phyloP scores from a whole-genome alignment of 1,140 invertebrate species.

The Leptopilina boulardi region DNA sequence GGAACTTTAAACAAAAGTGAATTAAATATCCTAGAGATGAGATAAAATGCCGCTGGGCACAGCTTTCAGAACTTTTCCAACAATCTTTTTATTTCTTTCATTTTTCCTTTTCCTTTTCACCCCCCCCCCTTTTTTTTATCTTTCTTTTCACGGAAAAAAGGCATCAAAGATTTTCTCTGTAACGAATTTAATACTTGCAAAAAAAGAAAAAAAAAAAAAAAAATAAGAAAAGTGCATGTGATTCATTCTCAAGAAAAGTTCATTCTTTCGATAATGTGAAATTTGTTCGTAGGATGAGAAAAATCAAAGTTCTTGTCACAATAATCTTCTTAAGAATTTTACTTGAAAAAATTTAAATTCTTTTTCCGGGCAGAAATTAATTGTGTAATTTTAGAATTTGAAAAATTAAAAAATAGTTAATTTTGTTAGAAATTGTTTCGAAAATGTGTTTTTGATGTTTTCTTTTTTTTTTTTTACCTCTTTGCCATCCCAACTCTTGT shows the following conservation, averaged over 20 bases:
- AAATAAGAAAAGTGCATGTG: background rate
- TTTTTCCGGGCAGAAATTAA: too few species aligned
- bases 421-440: too few species aligned
- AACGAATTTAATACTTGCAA: background rate
- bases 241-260: background rate
- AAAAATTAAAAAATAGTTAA: too few species aligned
- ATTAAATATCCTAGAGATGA: slow-evolving; percentile 20
- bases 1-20: slow-evolving; percentile 28
- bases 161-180: background rate
- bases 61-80: slow-evolving; percentile 6
- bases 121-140: too few species aligned
- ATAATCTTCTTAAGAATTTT: too few species aligned
- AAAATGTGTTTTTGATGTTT: background rate
- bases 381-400: too few species aligned
- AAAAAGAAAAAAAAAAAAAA: too few species aligned
- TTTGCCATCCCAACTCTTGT: slow-evolving; percentile 80
- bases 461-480: slow-evolving; percentile 74
- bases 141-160: background rate
- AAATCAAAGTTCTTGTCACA: background rate
- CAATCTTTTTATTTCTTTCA: slow-evolving; percentile 22
- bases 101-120: background rate
- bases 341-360: too few species aligned
- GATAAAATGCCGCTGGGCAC: slow-evolving; percentile 27
- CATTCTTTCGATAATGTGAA: background rate
- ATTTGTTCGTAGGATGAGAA: background rate